Evolutionary conservation across 2,888 invertebrate species (phyloP).

Genomic region (Nomada fabriciana): DNA sequence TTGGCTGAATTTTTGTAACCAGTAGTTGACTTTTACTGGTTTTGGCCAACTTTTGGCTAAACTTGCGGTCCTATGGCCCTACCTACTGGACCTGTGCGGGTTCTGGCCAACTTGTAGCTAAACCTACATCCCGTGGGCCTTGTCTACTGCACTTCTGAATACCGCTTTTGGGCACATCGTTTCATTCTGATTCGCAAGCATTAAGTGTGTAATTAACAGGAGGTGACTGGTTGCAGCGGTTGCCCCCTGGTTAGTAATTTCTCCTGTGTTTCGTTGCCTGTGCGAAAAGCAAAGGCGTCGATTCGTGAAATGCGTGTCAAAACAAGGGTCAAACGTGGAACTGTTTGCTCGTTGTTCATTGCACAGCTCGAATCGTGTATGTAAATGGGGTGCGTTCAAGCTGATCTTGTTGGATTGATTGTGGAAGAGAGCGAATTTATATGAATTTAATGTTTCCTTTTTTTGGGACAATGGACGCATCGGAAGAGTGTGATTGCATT

Average conservation of each 20-base stretch:
- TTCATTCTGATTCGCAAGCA: constrained; percentile 53
- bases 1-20: not conserved
- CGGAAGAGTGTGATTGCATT: no score
- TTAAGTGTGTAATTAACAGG: constrained; percentile 63
- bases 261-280: constrained; percentile 9
- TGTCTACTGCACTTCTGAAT: constrained; percentile 4
- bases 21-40: not conserved
- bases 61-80: no score
- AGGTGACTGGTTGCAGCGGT: constrained; percentile 31
- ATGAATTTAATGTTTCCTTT: no score
- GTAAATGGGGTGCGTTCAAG: not conserved
- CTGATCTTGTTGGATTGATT: not conserved
- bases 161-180: constrained; percentile 15
- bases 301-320: constrained; percentile 20
- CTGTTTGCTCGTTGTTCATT: constrained; percentile 10
- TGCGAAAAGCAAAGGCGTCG: constrained; percentile 15
- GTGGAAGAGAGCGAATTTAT: not conserved
- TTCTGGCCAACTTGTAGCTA: no score
- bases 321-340: not conserved
- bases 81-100: no score
- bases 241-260: constrained; percentile 43
- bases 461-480: no score
- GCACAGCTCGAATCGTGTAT: not conserved
- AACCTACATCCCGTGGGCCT: not conserved
- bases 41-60: no score